Evolutionary conservation across 2,113 vertebrate species (phyloP).

Genomic region (Illadopsis cleaveri): DNA sequence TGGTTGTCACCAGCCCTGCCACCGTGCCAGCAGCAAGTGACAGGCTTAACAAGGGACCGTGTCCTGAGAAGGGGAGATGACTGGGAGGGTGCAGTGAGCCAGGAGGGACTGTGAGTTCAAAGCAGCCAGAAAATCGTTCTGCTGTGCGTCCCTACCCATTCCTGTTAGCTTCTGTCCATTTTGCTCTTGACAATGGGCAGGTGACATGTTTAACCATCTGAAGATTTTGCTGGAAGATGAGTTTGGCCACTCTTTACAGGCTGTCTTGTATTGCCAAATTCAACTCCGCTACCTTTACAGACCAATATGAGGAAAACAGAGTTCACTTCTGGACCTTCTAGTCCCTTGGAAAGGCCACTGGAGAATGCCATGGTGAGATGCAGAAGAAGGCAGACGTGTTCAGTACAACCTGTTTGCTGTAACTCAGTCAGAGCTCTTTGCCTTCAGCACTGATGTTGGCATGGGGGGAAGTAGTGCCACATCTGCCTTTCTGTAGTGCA

Average conservation of each 20-base stretch:
- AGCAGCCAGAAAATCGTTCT: not conserved
- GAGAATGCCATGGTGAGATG: not conserved
- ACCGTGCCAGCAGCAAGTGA: not conserved
- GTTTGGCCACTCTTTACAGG: not conserved
- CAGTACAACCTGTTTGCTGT: not conserved
- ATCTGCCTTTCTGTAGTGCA: not conserved
- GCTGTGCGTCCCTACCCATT: fast-evolving
- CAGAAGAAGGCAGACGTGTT: not conserved
- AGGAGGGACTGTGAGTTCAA: not conserved
- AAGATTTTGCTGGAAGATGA: not conserved
- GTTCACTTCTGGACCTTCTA: not conserved
- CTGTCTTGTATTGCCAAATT: not conserved
- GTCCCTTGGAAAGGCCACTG: not conserved
- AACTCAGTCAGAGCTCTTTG: not conserved
- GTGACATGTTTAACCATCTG: not conserved
- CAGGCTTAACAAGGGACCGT: not conserved
- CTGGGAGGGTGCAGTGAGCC: not conserved
- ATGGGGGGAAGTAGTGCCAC: fast-evolving
- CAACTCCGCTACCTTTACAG: not conserved
- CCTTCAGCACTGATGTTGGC: not conserved
- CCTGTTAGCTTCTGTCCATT: not conserved
- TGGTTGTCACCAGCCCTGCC: not conserved
- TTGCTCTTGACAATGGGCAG: fast-evolving
- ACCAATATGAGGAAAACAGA: not conserved
- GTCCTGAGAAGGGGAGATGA: not conserved